These are phyloP conservation scores for Drosophila sucinea DNA, from an alignment of 1,140 invertebrate species.

Conservation along the genomic window DNA sequence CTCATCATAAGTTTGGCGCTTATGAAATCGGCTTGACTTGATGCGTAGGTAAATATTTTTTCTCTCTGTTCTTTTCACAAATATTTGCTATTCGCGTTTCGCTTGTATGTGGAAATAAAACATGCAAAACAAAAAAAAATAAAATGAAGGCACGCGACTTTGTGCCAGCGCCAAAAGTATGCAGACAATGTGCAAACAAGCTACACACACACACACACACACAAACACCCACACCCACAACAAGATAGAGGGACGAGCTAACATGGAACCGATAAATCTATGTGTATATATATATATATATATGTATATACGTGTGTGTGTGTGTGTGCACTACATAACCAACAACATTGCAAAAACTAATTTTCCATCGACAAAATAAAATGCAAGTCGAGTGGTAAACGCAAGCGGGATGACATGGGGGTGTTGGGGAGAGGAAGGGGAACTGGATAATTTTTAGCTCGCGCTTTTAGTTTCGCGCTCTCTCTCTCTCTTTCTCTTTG, in stretches of 20 bases:
- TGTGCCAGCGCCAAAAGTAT: slow-evolving; percentile 74
- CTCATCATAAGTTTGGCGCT: slow-evolving; percentile 39
- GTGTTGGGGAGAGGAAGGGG: background rate
- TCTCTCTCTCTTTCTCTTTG: background rate
- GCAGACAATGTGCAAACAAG: slow-evolving; percentile 80
- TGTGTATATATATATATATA: background rate
- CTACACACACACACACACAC: slow-evolving; percentile 30
- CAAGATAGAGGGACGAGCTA: background rate
- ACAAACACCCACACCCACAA: slow-evolving; percentile 8
- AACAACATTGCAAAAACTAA: slow-evolving; percentile 63
- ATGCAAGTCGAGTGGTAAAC: slow-evolving; percentile 29
- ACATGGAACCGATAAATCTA: slow-evolving; percentile 49
- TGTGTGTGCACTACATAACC: slow-evolving; percentile 5
- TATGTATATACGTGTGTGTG: slow-evolving; percentile 28
- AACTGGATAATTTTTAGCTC: slow-evolving; percentile 53
- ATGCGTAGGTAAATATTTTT: slow-evolving; percentile 56
- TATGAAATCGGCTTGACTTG: slow-evolving; percentile 41
- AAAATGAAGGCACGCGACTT: slow-evolving; percentile 72
- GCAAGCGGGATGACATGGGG: background rate
- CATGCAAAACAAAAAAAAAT: slow-evolving; percentile 30
- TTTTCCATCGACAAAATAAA: slow-evolving; percentile 75
- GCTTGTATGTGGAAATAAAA: slow-evolving; percentile 13
- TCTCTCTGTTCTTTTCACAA: slow-evolving; percentile 47
- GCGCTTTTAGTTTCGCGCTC: slow-evolving; percentile 45
- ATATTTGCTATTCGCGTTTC: slow-evolving; percentile 58